These are phyloP conservation scores for Liodrosophila aerea DNA, from an alignment of 2,888 invertebrate species.

Conservation along the genomic window DNA sequence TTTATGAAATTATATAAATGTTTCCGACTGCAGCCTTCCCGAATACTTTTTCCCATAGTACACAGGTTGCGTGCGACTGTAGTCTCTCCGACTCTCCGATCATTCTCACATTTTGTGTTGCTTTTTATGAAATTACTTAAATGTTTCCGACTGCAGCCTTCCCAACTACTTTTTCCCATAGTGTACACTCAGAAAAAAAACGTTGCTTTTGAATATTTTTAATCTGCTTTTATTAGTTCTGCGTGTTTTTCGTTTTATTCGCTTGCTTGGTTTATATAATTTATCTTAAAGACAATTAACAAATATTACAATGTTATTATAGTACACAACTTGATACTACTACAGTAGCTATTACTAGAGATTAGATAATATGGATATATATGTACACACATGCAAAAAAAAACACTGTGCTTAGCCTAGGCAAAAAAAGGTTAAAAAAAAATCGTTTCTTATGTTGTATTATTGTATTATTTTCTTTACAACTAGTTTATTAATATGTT, in stretches of 20 bases:
- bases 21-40: too few species aligned
- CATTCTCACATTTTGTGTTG: too few species aligned
- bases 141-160: too few species aligned
- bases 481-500: neutral
- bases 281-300: conserved; percentile 74
- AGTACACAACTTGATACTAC: conserved; percentile 33
- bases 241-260: conserved; percentile 20
- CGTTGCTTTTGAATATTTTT: conserved; percentile 17
- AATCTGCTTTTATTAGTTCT: conserved; percentile 29
- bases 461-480: conserved; percentile 21
- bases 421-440: conserved; percentile 48
- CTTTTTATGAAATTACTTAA: too few species aligned
- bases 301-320: conserved; percentile 50
- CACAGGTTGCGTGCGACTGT: too few species aligned
- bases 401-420: conserved; percentile 34
- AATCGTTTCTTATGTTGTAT: conserved; percentile 26
- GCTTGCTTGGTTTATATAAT: conserved; percentile 46
- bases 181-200: too few species aligned
- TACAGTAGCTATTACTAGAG: conserved; percentile 2
- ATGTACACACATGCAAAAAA: conserved; percentile 69
- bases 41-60: too few species aligned
- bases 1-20: too few species aligned
- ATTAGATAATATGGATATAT: conserved; percentile 24
- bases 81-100: too few species aligned
- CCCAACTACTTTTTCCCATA: too few species aligned